Base-by-base conservation (phyloP, 1,140 invertebrate species). In the Aphelenchoides fujianensis region DNA sequence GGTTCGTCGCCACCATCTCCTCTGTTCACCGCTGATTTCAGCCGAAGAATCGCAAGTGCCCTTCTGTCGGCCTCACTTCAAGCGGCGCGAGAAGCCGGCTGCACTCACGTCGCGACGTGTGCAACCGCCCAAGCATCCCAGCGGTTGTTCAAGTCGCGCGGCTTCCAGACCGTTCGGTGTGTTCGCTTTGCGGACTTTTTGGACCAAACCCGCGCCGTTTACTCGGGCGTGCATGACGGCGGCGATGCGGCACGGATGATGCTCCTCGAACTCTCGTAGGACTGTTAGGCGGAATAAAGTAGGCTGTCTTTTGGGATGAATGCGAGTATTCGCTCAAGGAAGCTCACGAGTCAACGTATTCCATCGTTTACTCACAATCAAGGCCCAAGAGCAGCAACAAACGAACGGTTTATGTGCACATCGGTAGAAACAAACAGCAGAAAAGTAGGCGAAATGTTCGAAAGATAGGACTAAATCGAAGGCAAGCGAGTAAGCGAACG, bases 101-200 rank as follows among this genome's bases (percentile, higher is more conserved):
- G 67, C 36, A 41, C 19, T 27, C 35, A 62, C 36, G 54, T 62
- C 16, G 37, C 30, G 19, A 62, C 67, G 2, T 67, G 67, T 62
- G 67, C 67, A 2, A 68, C 36, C 7, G 67, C 67, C 12, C 1
- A 27, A 62, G 67, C 67, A 31, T 68, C 67, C n/a, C 37, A 63
- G 28, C 67, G 30, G 16, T 61, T 68, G 34, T 68, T 68, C 19
- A 64, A 53, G 30, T 57, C 31, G 5, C n/a, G 30, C 23, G 62
- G 62, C 30, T 59, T 59, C 23, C 5, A 23, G 34, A 23, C 23
- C 7, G 5, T 59, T 5, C 55, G 55, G 28, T 19, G 55, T 7
- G 55, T 59, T 59, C 5, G 5, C 27, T 59, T 59, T 59, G 5
- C 5, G 34, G 5, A 59, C 12, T 59, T 59, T 32, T 7, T 59